Conservation (phyloP, 1,140 invertebrate genomes). For the Drosophila baimaii region DNA sequence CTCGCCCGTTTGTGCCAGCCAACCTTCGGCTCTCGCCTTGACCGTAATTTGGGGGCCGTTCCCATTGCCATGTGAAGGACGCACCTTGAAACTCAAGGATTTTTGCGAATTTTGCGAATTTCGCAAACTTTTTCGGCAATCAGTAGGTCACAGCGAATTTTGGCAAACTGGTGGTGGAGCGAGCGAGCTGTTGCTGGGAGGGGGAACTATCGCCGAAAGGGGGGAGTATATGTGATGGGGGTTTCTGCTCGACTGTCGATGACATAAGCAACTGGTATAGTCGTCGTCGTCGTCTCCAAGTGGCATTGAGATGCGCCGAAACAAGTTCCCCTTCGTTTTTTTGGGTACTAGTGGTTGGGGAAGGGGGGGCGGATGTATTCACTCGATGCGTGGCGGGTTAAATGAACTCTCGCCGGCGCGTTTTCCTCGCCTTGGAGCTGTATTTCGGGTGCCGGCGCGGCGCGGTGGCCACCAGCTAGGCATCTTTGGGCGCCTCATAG, state of each 20-base stretch:
- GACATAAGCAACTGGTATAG: constrained; percentile 60
- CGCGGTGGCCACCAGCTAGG: constrained; percentile 62
- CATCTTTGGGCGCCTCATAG: constrained; percentile 79
- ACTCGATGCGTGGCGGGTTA: constrained; percentile 62
- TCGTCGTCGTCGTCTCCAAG: constrained; percentile 32
- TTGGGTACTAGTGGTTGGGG: not conserved
- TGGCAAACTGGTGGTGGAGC: constrained; percentile 49
- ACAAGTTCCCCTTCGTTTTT: constrained; percentile 43
- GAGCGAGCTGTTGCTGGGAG: constrained; percentile 17
- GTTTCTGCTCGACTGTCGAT: constrained; percentile 42
- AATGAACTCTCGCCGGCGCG: constrained; percentile 55
- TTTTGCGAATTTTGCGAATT: constrained; percentile 72
- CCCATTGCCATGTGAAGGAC: constrained; percentile 77
- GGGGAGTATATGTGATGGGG: constrained; percentile 2
- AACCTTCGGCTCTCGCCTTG: constrained; percentile 71
- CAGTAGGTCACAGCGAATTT: constrained; percentile 70
- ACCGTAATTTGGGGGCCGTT: constrained; percentile 74
- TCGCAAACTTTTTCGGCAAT: constrained; percentile 67
- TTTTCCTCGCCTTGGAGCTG: constrained; percentile 37
- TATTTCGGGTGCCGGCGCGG: constrained; percentile 67
- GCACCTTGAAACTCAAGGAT: constrained; percentile 82
- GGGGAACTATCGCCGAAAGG: not conserved
- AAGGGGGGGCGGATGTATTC: constrained; percentile 18
- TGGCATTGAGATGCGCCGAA: constrained; percentile 69
- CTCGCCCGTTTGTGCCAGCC: constrained; percentile 39